phyloP scores from a whole-genome alignment of 2,888 invertebrate species.

The Eupithecia exiguata region DNA sequence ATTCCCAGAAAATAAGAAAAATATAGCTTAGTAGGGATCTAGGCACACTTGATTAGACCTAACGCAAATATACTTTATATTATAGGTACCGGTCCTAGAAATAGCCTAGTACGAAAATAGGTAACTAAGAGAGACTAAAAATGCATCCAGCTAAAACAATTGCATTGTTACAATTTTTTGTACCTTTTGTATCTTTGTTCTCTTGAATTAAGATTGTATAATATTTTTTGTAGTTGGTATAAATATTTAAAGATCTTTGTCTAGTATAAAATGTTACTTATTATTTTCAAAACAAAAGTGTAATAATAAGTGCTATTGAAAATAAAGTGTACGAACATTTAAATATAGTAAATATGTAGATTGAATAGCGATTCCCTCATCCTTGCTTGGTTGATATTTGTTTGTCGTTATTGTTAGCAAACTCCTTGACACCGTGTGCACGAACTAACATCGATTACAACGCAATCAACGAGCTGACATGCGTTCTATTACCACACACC shows the following conservation, averaged over 20 bases:
- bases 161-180: background rate
- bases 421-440: constrained; percentile 15
- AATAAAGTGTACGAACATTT: background rate
- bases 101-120: background rate
- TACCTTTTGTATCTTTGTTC: background rate
- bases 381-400: background rate
- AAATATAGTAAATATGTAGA: background rate
- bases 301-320: too few relatives aligned
- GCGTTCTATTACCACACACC: constrained; percentile 2
- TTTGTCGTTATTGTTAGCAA: constrained; percentile 1
- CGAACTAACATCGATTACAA: constrained; percentile 10
- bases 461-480: constrained; percentile 19
- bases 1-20: background rate
- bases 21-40: background rate
- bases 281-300: too few relatives aligned
- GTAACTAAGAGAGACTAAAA: background rate
- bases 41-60: background rate
- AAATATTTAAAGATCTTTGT: too few relatives aligned
- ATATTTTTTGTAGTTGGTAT: background rate
- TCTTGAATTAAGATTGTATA: background rate
- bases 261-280: too few relatives aligned
- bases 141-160: background rate
- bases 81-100: background rate
- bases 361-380: background rate
- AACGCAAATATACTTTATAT: background rate